Percentiles rank a stretch among this genome's conserved stretches.
These are phyloP conservation scores for Lysandra coridon DNA, from an alignment of 2,888 invertebrate species.

Conservation along the genomic window DNA sequence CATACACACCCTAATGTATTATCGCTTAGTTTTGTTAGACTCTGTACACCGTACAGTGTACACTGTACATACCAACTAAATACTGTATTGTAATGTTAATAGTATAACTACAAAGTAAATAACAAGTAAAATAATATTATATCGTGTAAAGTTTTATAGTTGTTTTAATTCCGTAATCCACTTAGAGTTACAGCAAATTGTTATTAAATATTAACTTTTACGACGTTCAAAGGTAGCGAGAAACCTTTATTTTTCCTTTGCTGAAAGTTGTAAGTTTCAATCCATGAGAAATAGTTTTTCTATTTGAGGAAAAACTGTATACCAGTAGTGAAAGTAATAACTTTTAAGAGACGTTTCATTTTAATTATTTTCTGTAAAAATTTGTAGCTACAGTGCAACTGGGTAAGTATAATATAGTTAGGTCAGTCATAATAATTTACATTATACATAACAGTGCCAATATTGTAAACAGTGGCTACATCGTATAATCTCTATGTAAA, in stretches of 20 bases:
- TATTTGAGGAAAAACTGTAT: not conserved
- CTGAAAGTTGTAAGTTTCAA: conserved; percentile 1
- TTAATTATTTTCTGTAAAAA: conserved; percentile 1
- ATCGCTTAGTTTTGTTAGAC: too few species aligned
- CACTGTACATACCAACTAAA: too few species aligned
- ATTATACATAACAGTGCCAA: not conserved
- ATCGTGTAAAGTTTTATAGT: not conserved
- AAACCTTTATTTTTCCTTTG: conserved; percentile 22
- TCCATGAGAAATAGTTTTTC: conserved; percentile 7
- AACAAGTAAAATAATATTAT: not conserved
- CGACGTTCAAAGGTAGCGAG: conserved; percentile 19
- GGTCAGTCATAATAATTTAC: not conserved
- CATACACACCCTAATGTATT: too few species aligned
- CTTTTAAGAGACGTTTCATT: conserved; percentile 2
- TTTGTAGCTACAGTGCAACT: not conserved
- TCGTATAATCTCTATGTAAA: too few species aligned
- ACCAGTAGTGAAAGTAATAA: not conserved
- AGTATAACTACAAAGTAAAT: too few species aligned
- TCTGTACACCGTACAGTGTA: too few species aligned
- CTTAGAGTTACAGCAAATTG: conserved; percentile 15
- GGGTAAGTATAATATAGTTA: not conserved
- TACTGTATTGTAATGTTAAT: too few species aligned
- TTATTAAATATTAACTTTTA: conserved; percentile 13
- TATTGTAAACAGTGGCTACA: not conserved
- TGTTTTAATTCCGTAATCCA: not conserved